Conservation (phyloP, 1,140 invertebrate species). For the Subanguina moxae region DNA sequence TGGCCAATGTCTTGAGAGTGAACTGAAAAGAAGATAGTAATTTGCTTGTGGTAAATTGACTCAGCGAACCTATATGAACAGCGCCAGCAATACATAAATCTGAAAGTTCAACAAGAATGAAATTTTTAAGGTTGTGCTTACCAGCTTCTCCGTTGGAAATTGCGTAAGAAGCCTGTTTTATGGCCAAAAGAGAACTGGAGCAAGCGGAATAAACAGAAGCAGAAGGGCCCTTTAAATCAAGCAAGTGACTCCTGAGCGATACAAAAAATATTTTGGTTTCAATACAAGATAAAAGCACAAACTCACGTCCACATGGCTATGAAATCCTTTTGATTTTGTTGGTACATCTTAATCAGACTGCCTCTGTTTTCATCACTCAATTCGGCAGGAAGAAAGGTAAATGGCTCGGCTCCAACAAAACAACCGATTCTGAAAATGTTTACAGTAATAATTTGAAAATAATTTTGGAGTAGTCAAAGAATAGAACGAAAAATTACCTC, state of each 20-base stretch:
- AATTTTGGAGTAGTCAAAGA: too few species aligned
- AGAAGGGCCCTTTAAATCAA: constrained; percentile 29
- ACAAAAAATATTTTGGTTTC: not conserved
- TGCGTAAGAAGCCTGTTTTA: constrained; percentile 23
- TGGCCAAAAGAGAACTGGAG: constrained; percentile 19
- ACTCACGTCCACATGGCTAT: constrained; percentile 23
- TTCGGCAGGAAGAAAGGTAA: not conserved
- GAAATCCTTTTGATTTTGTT: constrained; percentile 39
- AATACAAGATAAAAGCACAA: not conserved
- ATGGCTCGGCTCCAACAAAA: constrained; percentile 30
- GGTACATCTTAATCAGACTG: constrained; percentile 30
- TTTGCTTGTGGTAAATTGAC: too few species aligned
- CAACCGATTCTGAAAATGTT: constrained; percentile 17
- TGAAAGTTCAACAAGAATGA: not conserved
- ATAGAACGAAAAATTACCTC: too few species aligned
- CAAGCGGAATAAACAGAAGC: constrained; percentile 31
- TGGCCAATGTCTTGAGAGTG: constrained; percentile 15
- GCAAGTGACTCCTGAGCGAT: constrained; percentile 5
- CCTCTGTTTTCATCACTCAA: constrained; percentile 11
- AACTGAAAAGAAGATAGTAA: not conserved
- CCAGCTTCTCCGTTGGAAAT: not conserved
- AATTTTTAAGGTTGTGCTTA: not conserved
- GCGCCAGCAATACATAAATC: constrained; percentile 26
- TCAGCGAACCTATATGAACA: not conserved
- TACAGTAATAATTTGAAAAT: too few species aligned